A percentile compares a stretch with the other conserved stretches of the same genome.
Conservation (phyloP, 2,113 vertebrate genomes). For the Bombycilla garrulus region DNA sequence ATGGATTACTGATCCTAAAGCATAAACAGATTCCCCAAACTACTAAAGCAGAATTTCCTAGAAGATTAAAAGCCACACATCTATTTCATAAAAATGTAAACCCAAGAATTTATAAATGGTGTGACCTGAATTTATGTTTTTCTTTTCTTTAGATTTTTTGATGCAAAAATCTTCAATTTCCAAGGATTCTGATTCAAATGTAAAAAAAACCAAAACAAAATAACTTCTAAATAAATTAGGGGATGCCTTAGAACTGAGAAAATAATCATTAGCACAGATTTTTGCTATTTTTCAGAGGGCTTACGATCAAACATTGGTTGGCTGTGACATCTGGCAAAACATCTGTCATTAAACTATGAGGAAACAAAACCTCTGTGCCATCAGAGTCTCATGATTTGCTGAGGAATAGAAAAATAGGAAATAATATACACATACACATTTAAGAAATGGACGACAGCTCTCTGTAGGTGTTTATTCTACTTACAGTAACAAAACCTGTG, state of each 20-base stretch:
- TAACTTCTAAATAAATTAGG: not conserved
- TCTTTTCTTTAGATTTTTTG: not conserved
- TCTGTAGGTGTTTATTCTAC: conserved; percentile 79
- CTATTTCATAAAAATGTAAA: not conserved
- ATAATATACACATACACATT: not conserved
- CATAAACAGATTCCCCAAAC: not conserved
- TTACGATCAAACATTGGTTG: not conserved
- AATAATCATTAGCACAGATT: not conserved
- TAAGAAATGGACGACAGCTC: conserved; percentile 14
- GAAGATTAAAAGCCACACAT: not conserved
- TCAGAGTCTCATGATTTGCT: not conserved
- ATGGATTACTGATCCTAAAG: not conserved
- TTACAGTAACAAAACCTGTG: conserved; percentile 79
- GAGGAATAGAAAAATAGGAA: not conserved
- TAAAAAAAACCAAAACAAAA: not conserved
- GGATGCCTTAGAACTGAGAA: not conserved
- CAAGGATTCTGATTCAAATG: not conserved
- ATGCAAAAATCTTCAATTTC: not conserved
- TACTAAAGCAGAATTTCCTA: not conserved
- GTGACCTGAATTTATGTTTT: not conserved
- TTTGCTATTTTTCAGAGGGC: not conserved
- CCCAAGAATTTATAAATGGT: not conserved
- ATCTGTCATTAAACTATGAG: not conserved
- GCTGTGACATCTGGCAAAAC: not conserved
- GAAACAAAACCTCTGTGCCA: rapidly evolving